Percentiles rank a stretch among this genome's conserved stretches.
phyloP scores from a whole-genome alignment of 2,797 vertebrate genomes.

The Acridotheres tristis region DNA sequence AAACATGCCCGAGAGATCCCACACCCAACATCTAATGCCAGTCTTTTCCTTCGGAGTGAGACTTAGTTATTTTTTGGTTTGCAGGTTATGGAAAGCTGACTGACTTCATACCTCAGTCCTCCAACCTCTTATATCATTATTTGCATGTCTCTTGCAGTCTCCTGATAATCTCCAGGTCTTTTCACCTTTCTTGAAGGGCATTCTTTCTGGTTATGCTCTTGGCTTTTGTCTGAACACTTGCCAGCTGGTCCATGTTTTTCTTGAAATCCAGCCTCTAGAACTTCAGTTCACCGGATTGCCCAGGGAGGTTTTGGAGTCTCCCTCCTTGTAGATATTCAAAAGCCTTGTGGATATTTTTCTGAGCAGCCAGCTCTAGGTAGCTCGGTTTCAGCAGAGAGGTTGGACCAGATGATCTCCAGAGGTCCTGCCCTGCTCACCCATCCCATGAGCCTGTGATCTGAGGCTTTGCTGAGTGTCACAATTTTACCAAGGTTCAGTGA shows the following conservation, averaged over 20 bases:
- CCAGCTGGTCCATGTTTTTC: background rate
- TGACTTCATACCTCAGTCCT: background rate
- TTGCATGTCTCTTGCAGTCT: background rate
- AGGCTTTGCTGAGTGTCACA: background rate
- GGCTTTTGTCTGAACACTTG: background rate
- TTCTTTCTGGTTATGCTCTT: background rate
- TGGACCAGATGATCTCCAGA: background rate
- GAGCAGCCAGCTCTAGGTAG: background rate
- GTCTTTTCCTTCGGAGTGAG: background rate
- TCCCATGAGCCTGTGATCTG: background rate
- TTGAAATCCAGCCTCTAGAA: background rate
- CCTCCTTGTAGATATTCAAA: background rate
- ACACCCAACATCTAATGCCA: accelerated
- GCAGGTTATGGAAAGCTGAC: background rate
- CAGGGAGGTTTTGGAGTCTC: background rate
- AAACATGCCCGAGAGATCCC: background rate
- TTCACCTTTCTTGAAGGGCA: background rate
- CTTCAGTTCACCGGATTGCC: background rate
- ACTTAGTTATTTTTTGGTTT: background rate
- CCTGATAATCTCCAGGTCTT: background rate
- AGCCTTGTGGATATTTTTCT: background rate
- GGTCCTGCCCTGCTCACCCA: background rate
- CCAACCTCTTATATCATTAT: background rate
- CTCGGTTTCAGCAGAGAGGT: accelerated
- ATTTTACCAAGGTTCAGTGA: background rate